Percentiles rank a stretch among this genome's conserved stretches.
phyloP scores from a whole-genome alignment of 2,797 vertebrate genomes.

The Pipistrellus kuhlii region DNA sequence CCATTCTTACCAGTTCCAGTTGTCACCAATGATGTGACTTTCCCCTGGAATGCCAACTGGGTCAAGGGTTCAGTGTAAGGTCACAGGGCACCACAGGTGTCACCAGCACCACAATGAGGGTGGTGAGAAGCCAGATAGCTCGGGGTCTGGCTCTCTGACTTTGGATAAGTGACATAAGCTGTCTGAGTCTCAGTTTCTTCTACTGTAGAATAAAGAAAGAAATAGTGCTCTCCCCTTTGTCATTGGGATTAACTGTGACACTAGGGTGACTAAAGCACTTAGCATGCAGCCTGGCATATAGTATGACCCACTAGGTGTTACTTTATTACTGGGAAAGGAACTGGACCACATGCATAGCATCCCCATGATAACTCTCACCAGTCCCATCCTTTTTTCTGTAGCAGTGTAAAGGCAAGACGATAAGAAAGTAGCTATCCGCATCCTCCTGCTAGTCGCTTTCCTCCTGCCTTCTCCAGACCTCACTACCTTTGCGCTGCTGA shows the following conservation, averaged over 20 bases:
- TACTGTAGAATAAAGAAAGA: background rate
- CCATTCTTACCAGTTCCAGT: constrained; percentile 3
- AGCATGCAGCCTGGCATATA: background rate
- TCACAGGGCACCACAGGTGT: background rate
- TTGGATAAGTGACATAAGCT: background rate
- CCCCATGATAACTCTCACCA: background rate
- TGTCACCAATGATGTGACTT: background rate
- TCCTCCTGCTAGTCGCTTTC: background rate
- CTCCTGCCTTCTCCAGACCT: background rate
- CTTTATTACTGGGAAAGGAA: background rate
- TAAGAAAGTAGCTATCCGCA: background rate
- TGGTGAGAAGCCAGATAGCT: background rate
- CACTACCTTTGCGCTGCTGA: background rate
- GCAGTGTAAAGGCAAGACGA: background rate
- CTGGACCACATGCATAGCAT: background rate
- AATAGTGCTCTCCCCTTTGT: background rate
- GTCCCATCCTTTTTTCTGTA: background rate
- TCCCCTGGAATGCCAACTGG: background rate
- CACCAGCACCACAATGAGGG: background rate
- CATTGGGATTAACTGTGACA: background rate
- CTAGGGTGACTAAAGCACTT: background rate
- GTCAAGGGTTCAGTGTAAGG: background rate
- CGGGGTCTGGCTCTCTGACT: background rate
- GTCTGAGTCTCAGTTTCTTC: constrained; percentile 50
- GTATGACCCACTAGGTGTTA: background rate